Conservation (phyloP, 2,888 invertebrate genomes). For the Eudasyphora cyanicolor region DNA sequence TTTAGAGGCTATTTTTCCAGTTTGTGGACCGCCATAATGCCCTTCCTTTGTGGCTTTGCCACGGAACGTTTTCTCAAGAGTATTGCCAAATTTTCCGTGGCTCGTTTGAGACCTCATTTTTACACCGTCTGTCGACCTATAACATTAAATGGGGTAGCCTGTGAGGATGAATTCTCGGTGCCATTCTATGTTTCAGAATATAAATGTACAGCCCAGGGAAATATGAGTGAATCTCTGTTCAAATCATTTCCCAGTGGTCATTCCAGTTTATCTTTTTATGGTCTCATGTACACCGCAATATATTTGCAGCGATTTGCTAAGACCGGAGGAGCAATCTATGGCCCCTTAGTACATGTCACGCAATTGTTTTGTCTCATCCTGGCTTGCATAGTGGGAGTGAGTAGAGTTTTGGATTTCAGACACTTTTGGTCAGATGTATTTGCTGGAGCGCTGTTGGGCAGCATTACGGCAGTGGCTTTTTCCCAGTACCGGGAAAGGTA, state of each 20-base stretch:
- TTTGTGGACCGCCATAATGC: constrained; percentile 65
- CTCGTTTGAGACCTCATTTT: constrained; percentile 73
- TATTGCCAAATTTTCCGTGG: constrained; percentile 69
- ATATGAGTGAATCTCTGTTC: constrained; percentile 7
- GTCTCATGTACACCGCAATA: constrained; percentile 69
- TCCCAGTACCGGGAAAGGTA: constrained; percentile 25
- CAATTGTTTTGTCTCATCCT: constrained; percentile 89
- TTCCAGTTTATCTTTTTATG: constrained; percentile 70
- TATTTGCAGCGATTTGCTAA: constrained; percentile 66
- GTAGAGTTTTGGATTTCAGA: constrained; percentile 95
- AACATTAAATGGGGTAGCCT: constrained; percentile 64
- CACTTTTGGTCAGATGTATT: constrained; percentile 99
- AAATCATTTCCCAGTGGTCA: constrained; percentile 75
- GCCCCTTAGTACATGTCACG: constrained; percentile 52
- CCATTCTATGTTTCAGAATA: constrained; percentile 29
- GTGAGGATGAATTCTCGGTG: constrained; percentile 51
- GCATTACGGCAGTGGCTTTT: constrained; percentile 80
- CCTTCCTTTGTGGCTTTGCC: constrained; percentile 69
- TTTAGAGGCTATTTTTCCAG: constrained; percentile 27
- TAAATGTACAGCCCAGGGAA: constrained; percentile 45
- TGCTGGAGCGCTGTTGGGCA: constrained; percentile 75
- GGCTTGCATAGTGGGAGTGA: constrained; percentile 91
- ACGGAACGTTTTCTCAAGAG: constrained; percentile 67
- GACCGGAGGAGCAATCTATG: not conserved
- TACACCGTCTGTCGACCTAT: constrained; percentile 69